Conservation (phyloP, 53 echinoderm and acorn worm genomes). For the Crossaster papposus region DNA sequence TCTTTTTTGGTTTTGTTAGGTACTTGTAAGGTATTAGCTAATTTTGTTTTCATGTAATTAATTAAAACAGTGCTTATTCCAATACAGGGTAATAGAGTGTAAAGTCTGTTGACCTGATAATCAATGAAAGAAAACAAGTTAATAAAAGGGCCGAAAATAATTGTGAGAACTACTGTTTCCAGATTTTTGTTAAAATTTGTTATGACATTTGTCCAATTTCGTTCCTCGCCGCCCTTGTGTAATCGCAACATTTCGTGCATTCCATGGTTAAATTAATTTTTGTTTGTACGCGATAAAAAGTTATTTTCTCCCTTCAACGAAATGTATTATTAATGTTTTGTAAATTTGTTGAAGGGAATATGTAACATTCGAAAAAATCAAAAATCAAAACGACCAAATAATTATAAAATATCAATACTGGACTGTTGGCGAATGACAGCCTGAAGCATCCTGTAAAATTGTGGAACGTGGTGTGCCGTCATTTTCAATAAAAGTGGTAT, state of each 20-base stretch:
- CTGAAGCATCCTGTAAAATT: no score
- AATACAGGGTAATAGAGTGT: constrained; percentile 48
- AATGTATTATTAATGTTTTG: no score
- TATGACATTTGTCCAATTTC: neutral
- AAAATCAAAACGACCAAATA: no score
- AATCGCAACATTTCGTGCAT: neutral
- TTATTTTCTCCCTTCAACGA: no score
- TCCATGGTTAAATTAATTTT: no score
- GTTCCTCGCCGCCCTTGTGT: neutral
- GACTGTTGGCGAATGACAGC: no score
- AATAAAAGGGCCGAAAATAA: neutral
- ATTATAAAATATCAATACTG: no score
- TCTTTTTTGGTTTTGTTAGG: neutral
- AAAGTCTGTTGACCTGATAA: constrained; percentile 12
- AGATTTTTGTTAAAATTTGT: neutral
- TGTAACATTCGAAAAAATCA: no score
- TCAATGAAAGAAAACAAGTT: neutral
- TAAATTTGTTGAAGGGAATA: no score
- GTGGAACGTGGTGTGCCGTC: no score
- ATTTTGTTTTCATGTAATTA: constrained; percentile 19
- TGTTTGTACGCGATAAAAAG: no score
- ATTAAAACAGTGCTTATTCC: constrained; percentile 9
- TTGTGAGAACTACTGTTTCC: neutral
- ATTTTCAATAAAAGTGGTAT: no score
- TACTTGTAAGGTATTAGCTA: neutral